Evolutionary conservation across 2,888 invertebrate genomes (phyloP).

Genomic region (Eupithecia inturbata): DNA sequence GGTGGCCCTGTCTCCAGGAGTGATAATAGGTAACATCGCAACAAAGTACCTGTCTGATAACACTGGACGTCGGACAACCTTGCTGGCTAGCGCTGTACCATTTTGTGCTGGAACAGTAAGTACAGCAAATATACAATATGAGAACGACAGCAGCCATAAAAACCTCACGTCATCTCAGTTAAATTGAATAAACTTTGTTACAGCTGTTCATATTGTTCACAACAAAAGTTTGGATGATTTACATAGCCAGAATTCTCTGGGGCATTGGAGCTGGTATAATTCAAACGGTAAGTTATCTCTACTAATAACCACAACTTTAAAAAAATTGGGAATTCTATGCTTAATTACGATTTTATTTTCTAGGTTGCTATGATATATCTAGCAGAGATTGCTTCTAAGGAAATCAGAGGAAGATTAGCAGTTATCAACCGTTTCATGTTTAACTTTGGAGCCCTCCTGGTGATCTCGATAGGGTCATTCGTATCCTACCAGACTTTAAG

Average conservation of each 20-base stretch:
- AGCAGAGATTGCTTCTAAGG: slow-evolving; percentile 73
- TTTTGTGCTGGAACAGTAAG: slow-evolving; percentile 62
- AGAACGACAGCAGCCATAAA: neutral
- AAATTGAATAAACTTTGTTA: slow-evolving; percentile 39
- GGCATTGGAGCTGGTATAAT: slow-evolving; percentile 78
- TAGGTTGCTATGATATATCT: slow-evolving; percentile 72
- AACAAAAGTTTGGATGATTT: slow-evolving; percentile 70
- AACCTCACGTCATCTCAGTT: neutral
- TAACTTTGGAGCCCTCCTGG: slow-evolving; percentile 66
- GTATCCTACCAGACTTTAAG: slow-evolving; percentile 65
- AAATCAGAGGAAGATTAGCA: slow-evolving; percentile 66
- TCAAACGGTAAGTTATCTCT: slow-evolving; percentile 54
- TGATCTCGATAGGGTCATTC: slow-evolving; percentile 66
- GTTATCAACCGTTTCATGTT: slow-evolving; percentile 62
- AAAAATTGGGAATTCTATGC: neutral
- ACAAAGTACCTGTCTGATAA: slow-evolving; percentile 58
- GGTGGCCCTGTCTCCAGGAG: slow-evolving; percentile 59
- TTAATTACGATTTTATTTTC: slow-evolving; percentile 22
- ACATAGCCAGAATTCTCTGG: slow-evolving; percentile 72
- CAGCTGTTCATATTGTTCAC: slow-evolving; percentile 70
- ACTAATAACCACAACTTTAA: neutral
- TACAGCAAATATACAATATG: neutral
- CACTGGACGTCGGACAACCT: slow-evolving; percentile 60
- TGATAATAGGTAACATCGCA: slow-evolving; percentile 59
- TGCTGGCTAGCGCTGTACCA: slow-evolving; percentile 62